Conservation (phyloP, 2,888 invertebrate genomes). For the Liopterus haemorrhoidalis region DNA sequence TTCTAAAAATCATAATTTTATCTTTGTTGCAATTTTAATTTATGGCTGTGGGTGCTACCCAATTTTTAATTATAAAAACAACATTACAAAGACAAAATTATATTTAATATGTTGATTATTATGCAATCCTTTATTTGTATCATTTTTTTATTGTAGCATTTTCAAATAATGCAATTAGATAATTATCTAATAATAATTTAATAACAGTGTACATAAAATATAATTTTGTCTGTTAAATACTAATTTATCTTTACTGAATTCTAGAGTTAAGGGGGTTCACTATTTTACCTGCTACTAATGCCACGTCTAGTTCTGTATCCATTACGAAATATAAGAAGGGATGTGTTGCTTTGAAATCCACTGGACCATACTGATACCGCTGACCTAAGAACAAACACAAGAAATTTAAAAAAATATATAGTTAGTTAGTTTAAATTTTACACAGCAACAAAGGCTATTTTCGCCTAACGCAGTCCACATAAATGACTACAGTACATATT, state of each 20-base stretch:
- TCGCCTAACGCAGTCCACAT: neutral
- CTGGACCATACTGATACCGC: constrained; percentile 48
- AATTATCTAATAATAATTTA: too few species aligned
- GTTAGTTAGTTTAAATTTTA: constrained; percentile 1
- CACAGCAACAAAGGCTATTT: neutral
- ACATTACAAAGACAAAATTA: too few species aligned
- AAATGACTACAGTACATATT: neutral
- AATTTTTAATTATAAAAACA: too few species aligned
- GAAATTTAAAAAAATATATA: constrained; percentile 12
- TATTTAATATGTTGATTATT: too few species aligned
- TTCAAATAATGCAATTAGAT: too few species aligned
- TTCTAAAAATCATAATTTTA: too few species aligned
- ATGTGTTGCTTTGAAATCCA: constrained; percentile 71
- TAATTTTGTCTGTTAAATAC: too few species aligned
- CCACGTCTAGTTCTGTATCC: constrained; percentile 71
- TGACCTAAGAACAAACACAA: constrained; percentile 43
- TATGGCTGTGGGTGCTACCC: too few species aligned
- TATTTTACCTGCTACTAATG: constrained; percentile 76
- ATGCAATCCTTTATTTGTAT: too few species aligned
- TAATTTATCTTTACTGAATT: constrained; percentile 70
- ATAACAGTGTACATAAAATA: too few species aligned
- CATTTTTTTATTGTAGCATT: too few species aligned
- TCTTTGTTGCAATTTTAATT: too few species aligned
- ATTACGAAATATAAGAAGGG: constrained; percentile 82
- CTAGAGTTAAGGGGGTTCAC: constrained; percentile 77